Base-by-base conservation (phyloP, 1,140 invertebrate genomes). In the Mycetomoellerius zeteki region DNA sequence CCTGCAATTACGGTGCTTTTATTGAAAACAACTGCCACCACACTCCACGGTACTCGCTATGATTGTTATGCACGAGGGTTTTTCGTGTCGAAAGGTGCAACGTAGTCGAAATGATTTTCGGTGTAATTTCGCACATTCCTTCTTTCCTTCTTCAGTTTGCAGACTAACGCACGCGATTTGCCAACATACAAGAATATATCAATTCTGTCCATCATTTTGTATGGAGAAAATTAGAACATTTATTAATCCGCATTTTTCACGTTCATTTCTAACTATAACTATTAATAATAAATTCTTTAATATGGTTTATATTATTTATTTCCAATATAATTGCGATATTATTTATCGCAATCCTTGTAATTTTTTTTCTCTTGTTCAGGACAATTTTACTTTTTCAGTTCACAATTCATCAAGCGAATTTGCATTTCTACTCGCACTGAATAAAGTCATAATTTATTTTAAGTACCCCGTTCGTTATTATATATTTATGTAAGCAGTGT, bases 1-100 rank as follows among this genome's bases (percentile, higher is more conserved):
- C 21, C 65, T 10, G 86, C 89, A 91, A 92, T 92, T 92, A 92
- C 82, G 85, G 60, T 84, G 84, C 84, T 89, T 33, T 86, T 87
- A 90, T 92, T 90, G 72, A 88, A 90, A 92, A 88, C 88, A 89
- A 86, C 67, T 64, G 69, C 85, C 85, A 27, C n/a, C 30, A 30
- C 81, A 19, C 56, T n/a, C 27, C 21, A 12, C 21, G 12, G 16
- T 62, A 54, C 69, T 62, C 80, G 24, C 71, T 56, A 85, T 64
- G 65, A 88, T 92, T 92, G 88, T 91, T 87, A 86, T 86, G 76
- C 88, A 65, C 85, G 54, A 88, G 58, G 87, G 76, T 88, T 76
- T 71, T 76, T 85, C 86, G 60, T 85, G 73, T 86, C 81, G 73
- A 85, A 87, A 52, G 54, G 56, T 62, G 47, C 30, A 43, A 71